Evolutionary conservation across 2,888 invertebrate species (phyloP).

Genomic region (Alsophila aescularia): DNA sequence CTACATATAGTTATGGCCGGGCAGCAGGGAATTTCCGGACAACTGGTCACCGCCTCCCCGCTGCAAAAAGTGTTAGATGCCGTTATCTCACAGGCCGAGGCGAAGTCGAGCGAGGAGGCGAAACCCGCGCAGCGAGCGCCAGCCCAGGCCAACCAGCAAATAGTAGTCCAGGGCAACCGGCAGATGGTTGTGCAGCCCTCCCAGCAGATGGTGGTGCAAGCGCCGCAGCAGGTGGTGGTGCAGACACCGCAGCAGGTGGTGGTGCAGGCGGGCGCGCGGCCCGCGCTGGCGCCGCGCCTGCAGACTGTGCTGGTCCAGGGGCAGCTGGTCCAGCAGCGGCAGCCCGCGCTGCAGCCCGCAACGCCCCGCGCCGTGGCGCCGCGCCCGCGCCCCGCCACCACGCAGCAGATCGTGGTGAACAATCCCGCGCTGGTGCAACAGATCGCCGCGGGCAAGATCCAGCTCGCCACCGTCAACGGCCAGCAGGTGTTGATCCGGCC

Average conservation of each 20-base stretch:
- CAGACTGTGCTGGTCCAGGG: constrained; percentile 67
- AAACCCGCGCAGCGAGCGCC: constrained; percentile 32
- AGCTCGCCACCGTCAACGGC: constrained; percentile 92
- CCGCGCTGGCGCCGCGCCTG: constrained; percentile 52
- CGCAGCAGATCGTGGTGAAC: constrained; percentile 90
- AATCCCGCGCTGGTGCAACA: constrained; percentile 92
- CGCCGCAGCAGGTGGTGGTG: constrained; percentile 57
- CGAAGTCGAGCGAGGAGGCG: constrained; percentile 37
- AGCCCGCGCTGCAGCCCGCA: constrained; percentile 53
- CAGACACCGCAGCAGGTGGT: constrained; percentile 53
- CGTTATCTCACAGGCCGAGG: constrained; percentile 36
- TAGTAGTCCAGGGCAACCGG: constrained; percentile 56
- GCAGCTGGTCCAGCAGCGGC: constrained; percentile 50
- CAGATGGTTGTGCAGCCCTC: constrained; percentile 67
- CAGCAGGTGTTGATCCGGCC: constrained; percentile 93
- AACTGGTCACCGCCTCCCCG: constrained; percentile 70
- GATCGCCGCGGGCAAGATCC: constrained; percentile 92
- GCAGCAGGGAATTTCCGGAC: constrained; percentile 81
- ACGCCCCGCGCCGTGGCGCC: constrained; percentile 49
- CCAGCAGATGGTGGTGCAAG: constrained; percentile 55
- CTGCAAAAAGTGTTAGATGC: constrained; percentile 37
- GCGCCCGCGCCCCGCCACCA: constrained; percentile 61
- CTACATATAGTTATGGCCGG: constrained; percentile 91
- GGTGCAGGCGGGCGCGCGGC: constrained; percentile 53
- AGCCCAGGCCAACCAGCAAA: constrained; percentile 48